These are phyloP conservation scores for Drosophila sp. DNA, from an alignment of 1,140 invertebrate species.

Conservation along the genomic window DNA sequence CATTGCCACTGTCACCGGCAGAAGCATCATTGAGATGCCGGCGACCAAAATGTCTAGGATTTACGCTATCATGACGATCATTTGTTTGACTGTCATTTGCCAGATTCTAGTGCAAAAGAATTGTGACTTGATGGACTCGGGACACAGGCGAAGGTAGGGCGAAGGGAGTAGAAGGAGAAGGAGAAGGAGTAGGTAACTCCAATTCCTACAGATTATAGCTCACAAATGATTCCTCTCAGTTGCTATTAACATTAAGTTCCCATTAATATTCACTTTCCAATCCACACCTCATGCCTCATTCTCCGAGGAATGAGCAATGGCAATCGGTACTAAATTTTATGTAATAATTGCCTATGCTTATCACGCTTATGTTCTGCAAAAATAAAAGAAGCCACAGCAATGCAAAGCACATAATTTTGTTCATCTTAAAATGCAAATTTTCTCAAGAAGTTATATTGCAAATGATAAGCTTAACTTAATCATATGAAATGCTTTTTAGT, in stretches of 20 bases:
- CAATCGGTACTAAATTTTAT: slow-evolving; percentile 12
- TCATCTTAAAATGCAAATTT: not conserved
- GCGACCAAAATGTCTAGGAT: slow-evolving; percentile 11
- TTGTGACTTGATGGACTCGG: slow-evolving; percentile 9
- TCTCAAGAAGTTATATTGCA: too few species aligned
- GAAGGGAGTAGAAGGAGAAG: not conserved
- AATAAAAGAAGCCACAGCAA: slow-evolving; percentile 1
- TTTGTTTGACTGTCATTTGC: slow-evolving; percentile 71
- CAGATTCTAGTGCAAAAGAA: slow-evolving; percentile 50
- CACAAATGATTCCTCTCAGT: slow-evolving; percentile 10
- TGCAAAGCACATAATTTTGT: not conserved
- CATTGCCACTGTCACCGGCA: not conserved
- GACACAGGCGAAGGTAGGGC: not conserved
- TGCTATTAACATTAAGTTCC: slow-evolving; percentile 41
- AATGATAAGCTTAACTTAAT: too few species aligned
- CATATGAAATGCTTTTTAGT: too few species aligned
- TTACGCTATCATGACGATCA: slow-evolving; percentile 35
- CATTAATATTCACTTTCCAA: slow-evolving; percentile 30
- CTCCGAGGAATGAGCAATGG: not conserved
- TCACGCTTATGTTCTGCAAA: not conserved
- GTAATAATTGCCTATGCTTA: slow-evolving; percentile 10
- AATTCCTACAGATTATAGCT: slow-evolving; percentile 11
- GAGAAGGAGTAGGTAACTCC: not conserved
- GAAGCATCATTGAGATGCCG: not conserved
- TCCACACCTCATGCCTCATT: not conserved